These are phyloP conservation scores for Neogobius melanostomus DNA, from an alignment of 2,113 vertebrate genomes.

Conservation along the genomic window DNA sequence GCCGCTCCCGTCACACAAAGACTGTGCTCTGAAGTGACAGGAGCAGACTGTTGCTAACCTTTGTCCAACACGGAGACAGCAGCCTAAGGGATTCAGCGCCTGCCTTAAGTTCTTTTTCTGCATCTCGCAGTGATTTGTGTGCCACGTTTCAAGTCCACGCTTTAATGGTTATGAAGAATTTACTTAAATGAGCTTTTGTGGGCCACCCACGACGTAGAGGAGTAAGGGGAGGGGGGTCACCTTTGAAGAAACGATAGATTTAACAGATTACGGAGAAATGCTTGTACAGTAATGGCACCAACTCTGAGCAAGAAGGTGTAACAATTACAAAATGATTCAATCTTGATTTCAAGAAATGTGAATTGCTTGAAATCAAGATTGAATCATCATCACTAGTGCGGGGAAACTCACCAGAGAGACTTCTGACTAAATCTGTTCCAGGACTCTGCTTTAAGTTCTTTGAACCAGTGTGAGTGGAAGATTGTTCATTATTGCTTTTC, in stretches of 20 bases:
- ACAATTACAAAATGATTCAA: not conserved
- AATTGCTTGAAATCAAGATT: not conserved
- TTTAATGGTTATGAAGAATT: not conserved
- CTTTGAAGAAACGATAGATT: constrained; percentile 50
- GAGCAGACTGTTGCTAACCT: constrained; percentile 12
- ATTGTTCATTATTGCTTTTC: no score
- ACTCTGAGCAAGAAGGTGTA: not conserved
- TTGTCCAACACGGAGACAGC: constrained; percentile 10
- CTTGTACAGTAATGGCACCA: not conserved
- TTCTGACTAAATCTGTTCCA: no score
- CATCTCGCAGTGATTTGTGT: not conserved
- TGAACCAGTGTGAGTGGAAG: no score
- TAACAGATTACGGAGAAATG: constrained; percentile 42
- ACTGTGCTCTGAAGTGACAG: constrained; percentile 39
- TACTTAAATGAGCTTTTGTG: constrained; percentile 21
- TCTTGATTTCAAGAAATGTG: not conserved
- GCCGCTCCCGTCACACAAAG: not conserved
- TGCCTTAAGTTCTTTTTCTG: not conserved
- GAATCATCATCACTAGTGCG: no score
- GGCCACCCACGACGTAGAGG: constrained; percentile 57
- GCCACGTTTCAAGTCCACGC: not conserved
- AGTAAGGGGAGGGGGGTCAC: constrained; percentile 12
- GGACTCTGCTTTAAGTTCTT: no score
- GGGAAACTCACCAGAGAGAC: no score
- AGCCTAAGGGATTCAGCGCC: constrained; percentile 11